A percentile compares a stretch with the other conserved stretches of the same genome.
phyloP scores from a whole-genome alignment of 1,140 invertebrate species.

The Bombus cullumanus region DNA sequence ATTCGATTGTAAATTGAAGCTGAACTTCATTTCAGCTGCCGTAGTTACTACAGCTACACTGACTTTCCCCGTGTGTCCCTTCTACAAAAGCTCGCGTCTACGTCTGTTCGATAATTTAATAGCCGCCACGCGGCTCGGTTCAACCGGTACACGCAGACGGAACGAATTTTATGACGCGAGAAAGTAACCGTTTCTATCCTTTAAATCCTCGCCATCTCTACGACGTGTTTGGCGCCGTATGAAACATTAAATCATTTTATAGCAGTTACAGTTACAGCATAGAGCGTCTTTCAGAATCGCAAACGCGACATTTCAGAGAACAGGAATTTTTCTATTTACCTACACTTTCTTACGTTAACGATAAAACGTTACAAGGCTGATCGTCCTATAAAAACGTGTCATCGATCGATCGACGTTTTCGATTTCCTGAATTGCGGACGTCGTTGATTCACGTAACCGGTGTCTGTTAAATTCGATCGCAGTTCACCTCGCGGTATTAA shows the following conservation, averaged over 20 bases:
- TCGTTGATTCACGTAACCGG: no score
- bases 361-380: no score
- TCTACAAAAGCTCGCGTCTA: conserved; percentile 13
- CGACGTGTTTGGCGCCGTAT: no score
- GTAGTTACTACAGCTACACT: conserved; percentile 66
- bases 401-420: neutral
- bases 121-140: neutral
- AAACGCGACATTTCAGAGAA: no score
- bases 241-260: no score
- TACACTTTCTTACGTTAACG: neutral
- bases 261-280: no score
- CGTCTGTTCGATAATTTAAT: conserved; percentile 40
- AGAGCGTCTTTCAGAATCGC: no score
- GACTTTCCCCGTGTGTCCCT: conserved; percentile 26
- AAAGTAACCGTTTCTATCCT: neutral
- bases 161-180: neutral
- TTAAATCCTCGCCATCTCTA: neutral
- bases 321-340: neutral
- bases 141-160: neutral
- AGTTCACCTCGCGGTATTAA: neutral
- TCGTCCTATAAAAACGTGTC: no score
- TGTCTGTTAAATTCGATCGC: neutral
- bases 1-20: conserved; percentile 70
- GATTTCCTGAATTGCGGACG: neutral
- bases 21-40: conserved; percentile 71